phyloP scores from a whole-genome alignment of 2,113 vertebrate genomes.

The Carlito syrichta region DNA sequence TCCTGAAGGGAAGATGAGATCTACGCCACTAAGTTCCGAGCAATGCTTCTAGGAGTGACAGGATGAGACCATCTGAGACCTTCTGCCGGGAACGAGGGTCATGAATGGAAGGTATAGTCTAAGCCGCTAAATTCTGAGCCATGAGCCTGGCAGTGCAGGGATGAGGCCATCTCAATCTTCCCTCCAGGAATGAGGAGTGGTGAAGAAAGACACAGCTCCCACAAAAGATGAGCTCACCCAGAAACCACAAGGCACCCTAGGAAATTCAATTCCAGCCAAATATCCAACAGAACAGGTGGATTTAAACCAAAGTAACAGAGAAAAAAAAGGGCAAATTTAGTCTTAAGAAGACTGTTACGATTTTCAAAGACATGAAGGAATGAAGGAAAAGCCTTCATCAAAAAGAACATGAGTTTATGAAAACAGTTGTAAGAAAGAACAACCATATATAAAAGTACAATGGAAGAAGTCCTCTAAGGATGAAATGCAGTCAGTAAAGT shows the following conservation, averaged over 20 bases:
- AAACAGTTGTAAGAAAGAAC: not conserved
- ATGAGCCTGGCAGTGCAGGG: no score
- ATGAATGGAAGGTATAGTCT: no score
- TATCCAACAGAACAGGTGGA: not conserved
- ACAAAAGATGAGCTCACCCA: not conserved
- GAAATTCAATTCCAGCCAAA: not conserved
- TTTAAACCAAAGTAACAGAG: not conserved
- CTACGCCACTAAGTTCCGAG: not conserved
- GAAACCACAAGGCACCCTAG: not conserved
- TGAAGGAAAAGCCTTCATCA: not conserved
- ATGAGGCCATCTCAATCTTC: no score
- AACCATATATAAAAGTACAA: not conserved
- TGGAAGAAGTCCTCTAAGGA: not conserved
- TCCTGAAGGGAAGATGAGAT: no score
- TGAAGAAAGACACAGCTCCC: not conserved
- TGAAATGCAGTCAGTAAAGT: not conserved
- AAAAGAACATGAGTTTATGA: not conserved
- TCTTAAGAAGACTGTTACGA: no score
- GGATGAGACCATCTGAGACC: not conserved
- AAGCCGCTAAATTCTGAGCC: no score
- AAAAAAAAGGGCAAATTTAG: not conserved
- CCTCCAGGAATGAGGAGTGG: no score
- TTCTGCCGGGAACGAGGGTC: accelerated
- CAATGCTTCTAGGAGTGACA: not conserved
- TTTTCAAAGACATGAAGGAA: not conserved